These are phyloP conservation scores for Morus bassanus DNA, from an alignment of 2,797 vertebrate genomes.

Conservation along the genomic window DNA sequence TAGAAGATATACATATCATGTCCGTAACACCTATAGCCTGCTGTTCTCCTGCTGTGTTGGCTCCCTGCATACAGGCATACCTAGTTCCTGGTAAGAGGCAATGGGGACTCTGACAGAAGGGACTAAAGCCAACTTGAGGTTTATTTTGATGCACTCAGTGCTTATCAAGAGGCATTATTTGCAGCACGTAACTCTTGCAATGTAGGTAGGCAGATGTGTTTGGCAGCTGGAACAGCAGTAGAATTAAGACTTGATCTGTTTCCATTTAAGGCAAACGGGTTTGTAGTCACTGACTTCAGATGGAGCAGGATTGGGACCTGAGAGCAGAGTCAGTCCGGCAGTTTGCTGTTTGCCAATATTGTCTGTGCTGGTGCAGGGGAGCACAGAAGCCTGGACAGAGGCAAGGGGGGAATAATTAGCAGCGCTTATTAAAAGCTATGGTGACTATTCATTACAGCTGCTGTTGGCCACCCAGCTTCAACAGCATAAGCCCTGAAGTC, in stretches of 20 bases:
- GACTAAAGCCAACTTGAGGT: background rate
- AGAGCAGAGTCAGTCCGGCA: background rate
- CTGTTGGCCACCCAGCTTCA: background rate
- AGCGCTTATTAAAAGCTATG: constrained; percentile 15
- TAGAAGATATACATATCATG: background rate
- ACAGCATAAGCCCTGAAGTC: background rate
- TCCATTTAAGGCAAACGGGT: background rate
- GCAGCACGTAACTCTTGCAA: background rate
- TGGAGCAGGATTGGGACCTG: background rate
- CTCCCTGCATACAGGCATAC: background rate
- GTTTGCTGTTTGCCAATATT: background rate
- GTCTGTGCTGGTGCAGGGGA: background rate
- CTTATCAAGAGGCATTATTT: background rate
- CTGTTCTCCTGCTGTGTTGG: background rate
- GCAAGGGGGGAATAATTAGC: background rate
- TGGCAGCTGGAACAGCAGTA: background rate
- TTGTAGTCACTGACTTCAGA: background rate
- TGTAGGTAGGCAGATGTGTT: background rate
- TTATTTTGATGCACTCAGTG: background rate
- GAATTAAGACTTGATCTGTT: background rate
- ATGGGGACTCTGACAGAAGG: background rate
- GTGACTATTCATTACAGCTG: background rate
- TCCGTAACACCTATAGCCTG: background rate
- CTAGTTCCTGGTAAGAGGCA: background rate
- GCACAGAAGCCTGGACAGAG: background rate